Conservation (phyloP, 2,113 vertebrate genomes). For the Cichladusa arquata region DNA sequence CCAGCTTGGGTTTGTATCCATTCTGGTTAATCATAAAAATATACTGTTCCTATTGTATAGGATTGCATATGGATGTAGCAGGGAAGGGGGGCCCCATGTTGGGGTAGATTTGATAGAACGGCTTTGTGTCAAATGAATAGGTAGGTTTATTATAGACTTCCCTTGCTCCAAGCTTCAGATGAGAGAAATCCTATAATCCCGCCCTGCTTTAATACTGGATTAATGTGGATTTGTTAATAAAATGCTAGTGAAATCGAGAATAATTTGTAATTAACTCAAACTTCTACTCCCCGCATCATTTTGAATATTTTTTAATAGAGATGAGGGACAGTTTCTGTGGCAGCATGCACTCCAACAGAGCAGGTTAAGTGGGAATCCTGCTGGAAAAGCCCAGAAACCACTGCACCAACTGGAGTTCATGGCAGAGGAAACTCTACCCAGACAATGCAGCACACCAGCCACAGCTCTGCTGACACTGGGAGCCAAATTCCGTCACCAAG, state of each 20-base stretch:
- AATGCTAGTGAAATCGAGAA: slow-evolving; percentile 78
- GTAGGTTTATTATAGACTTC: slow-evolving; percentile 69
- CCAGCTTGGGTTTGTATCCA: not conserved
- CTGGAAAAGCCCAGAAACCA: not conserved
- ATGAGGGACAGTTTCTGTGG: slow-evolving; percentile 2
- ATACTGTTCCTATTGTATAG: not conserved
- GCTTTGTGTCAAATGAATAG: slow-evolving; percentile 73
- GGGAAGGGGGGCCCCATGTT: not conserved
- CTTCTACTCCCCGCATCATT: slow-evolving; percentile 43
- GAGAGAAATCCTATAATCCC: slow-evolving; percentile 80
- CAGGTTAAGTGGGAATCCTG: not conserved
- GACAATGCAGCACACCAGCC: not conserved
- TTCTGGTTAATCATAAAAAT: not conserved
- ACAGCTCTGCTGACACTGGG: not conserved
- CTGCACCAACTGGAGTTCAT: not conserved
- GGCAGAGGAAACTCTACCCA: not conserved
- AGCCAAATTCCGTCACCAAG: not conserved
- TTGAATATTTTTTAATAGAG: slow-evolving; percentile 57
- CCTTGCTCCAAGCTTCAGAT: slow-evolving; percentile 73
- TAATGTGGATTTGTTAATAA: slow-evolving; percentile 82
- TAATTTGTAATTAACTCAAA: slow-evolving; percentile 79
- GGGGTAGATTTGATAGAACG: slow-evolving; percentile 53
- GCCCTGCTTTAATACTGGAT: slow-evolving; percentile 77
- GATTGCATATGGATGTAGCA: not conserved
- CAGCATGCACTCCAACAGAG: not conserved